Base-by-base conservation (phyloP, 2,797 vertebrate genomes). In the Nannoperca australis region DNA sequence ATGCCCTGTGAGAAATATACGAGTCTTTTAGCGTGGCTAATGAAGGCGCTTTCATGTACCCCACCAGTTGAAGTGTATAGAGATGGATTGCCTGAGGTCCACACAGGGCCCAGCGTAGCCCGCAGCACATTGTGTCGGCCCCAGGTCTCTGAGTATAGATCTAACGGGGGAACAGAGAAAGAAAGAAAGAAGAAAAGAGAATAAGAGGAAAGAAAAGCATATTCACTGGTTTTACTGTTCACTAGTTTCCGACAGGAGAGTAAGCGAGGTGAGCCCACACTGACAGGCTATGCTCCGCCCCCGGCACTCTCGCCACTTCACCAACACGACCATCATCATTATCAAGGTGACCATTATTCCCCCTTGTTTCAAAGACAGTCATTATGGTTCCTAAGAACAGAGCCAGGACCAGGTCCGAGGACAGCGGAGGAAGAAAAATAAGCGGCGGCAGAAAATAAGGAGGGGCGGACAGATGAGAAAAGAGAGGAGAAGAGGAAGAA, bases 1-100 rank as follows among this genome's bases (percentile, higher is more conserved):
- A 92, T 94, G 89, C 91, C 92, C 92, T 91, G 88, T 85, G 92
- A 91, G 91, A 92, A 93, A 93, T 93, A 92, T 93, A 92, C 76
- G 90, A 93, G 92, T 89, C 90, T 92, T 91, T 93, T 85, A 92
- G 89, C 42, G 70, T 73, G 11, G 87, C 89, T 93, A 93, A 92
- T 93, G 92, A 94, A 93, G 86, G 88, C 82, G 77, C 91, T 93
- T 94, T 93, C 92, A 94, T 93, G 92, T 89, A 77, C 76, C 70
- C 72, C 84, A 90, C 81, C 86, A 90, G 90, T 84, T 70, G 84
- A 81, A 86, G 84, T 89, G 83, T 83, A 92, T 87, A 86, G 91
- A 88, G 86, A 89, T 85, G 88, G 84, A 91, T 89, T 92, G 89
- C 92, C 88, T 84, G 87, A 64, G 85, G 81, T 70, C 87, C 88